These are phyloP conservation scores for Streblospio benedicti DNA, from an alignment of 1,140 invertebrate genomes.

Conservation along the genomic window DNA sequence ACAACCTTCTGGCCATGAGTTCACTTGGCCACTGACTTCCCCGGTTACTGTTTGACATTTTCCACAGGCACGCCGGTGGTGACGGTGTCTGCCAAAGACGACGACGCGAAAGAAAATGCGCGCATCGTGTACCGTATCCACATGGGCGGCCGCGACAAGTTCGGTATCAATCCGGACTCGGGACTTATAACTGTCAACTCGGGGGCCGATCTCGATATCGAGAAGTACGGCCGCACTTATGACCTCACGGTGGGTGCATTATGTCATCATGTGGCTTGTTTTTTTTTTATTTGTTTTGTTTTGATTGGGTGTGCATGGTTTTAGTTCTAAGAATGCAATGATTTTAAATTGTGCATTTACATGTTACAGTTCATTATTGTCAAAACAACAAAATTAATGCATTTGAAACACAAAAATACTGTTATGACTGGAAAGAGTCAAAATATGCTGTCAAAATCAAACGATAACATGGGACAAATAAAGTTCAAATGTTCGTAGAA, in stretches of 20 bases:
- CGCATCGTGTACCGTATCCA: conserved; percentile 66
- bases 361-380: no score
- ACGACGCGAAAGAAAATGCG: conserved; percentile 67
- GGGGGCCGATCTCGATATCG: conserved; percentile 1
- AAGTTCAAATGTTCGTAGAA: neutral
- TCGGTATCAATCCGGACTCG: conserved; percentile 42
- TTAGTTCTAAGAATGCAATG: no score
- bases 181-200: conserved; percentile 17
- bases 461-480: no score
- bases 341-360: no score
- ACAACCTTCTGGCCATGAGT: no score
- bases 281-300: conserved; percentile 11
- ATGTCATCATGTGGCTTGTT: conserved; percentile 29
- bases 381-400: no score
- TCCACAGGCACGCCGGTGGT: conserved; percentile 61
- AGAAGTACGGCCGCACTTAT: conserved; percentile 31
- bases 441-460: no score
- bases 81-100: conserved; percentile 66
- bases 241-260: conserved; percentile 27
- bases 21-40: conserved; percentile 50
- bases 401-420: no score
- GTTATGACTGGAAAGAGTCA: no score
- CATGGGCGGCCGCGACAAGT: conserved; percentile 52
- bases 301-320: neutral
- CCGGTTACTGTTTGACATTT: conserved; percentile 58